Conservation (phyloP, 2,113 vertebrate species). For the Brachyhypopomus occidentalis region DNA sequence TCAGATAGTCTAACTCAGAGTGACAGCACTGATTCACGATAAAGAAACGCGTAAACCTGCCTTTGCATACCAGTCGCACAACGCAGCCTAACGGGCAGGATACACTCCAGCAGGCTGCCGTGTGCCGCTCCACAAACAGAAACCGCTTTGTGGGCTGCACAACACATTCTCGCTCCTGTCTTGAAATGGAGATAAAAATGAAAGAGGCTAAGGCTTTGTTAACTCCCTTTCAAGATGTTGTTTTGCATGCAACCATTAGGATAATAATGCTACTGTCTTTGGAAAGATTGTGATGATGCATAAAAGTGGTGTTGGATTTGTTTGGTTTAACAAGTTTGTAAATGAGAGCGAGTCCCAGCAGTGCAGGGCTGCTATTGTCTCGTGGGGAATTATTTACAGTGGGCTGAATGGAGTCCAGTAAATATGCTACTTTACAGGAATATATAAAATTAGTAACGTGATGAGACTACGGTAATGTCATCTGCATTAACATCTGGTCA, state of each 20-base stretch:
- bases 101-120: background rate
- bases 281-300: background rate
- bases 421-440: background rate
- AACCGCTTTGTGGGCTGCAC: too few species aligned
- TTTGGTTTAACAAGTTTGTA: background rate
- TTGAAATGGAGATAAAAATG: background rate
- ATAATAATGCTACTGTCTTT: background rate
- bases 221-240: slow-evolving; percentile 3
- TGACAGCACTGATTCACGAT: background rate
- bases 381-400: background rate
- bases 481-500: too few species aligned
- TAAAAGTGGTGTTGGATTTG: slow-evolving; percentile 10
- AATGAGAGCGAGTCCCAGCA: background rate
- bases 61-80: background rate
- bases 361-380: background rate
- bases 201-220: slow-evolving; percentile 4
- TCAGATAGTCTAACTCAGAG: slow-evolving; percentile 12
- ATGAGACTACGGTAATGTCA: too few species aligned
- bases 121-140: too few species aligned
- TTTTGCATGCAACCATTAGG: background rate
- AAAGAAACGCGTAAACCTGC: slow-evolving; percentile 1
- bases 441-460: too few species aligned
- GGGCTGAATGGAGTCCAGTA: background rate
- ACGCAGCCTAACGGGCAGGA: background rate
- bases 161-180: background rate